Evolutionary conservation across 2,888 invertebrate species (phyloP).

Genomic region (Suillia variegata): DNA sequence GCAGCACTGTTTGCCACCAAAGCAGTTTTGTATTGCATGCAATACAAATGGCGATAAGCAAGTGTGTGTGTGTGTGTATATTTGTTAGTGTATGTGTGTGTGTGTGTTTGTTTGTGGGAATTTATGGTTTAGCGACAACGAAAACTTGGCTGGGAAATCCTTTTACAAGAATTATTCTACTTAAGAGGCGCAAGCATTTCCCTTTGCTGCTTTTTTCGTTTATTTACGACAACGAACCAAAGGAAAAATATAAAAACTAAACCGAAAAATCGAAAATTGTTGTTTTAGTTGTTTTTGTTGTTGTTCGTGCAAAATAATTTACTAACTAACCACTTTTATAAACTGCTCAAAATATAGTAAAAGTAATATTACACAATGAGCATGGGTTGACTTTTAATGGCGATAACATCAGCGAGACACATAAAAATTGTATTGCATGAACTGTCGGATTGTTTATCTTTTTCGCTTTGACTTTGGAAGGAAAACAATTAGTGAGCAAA

Average conservation of each 20-base stretch:
- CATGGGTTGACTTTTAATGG: not conserved
- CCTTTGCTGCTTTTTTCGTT: constrained; percentile 26
- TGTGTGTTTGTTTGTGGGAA: not conserved
- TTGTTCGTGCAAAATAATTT: not conserved
- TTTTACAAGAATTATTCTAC: not conserved
- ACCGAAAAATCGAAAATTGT: not conserved
- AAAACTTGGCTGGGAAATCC: not conserved
- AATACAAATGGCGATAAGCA: constrained; percentile 1
- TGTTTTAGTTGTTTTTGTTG: not conserved
- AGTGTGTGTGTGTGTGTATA: not conserved
- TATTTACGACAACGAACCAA: constrained; percentile 37
- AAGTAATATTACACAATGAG: not conserved
- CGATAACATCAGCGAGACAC: constrained; percentile 13
- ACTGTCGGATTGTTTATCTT: not conserved
- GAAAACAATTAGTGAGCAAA: too few relatives aligned
- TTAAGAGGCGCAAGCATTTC: constrained; percentile 9
- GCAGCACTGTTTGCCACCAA: too few relatives aligned
- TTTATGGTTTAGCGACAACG: not conserved
- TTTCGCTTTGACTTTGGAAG: too few relatives aligned
- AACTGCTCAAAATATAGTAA: not conserved
- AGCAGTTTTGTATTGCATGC: not conserved
- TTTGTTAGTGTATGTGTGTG: not conserved
- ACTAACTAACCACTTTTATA: not conserved
- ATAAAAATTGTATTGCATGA: constrained; percentile 1
- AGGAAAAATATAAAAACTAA: not conserved